Evolutionary conservation across 2,888 invertebrate species (phyloP).

Genomic region (Lasioglossum calceatum): DNA sequence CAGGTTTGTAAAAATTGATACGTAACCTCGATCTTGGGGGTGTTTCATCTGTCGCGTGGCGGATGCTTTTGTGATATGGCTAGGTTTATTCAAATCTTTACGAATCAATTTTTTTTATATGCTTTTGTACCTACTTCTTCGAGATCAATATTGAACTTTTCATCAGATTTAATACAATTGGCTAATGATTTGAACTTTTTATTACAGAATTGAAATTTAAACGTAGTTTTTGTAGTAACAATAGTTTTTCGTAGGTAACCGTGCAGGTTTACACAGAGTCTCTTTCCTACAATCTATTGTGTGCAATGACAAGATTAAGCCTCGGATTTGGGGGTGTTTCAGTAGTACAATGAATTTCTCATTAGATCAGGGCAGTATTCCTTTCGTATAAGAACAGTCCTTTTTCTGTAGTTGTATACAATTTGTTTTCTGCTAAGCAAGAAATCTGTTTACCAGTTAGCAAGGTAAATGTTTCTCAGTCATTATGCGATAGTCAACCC

Average conservation of each 20-base stretch:
- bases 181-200: not conserved
- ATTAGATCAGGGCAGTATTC: not conserved
- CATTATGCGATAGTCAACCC: too few relatives aligned
- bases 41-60: not conserved
- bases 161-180: not conserved
- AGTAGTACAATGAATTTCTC: not conserved
- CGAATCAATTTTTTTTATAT: not conserved
- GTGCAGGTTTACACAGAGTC: not conserved
- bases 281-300: not conserved
- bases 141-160: not conserved
- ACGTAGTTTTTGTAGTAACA: not conserved
- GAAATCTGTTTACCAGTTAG: not conserved
- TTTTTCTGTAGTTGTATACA: not conserved
- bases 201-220: not conserved
- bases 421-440: not conserved
- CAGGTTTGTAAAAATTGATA: not conserved
- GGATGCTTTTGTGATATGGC: not conserved
- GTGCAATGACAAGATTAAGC: not conserved
- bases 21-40: not conserved
- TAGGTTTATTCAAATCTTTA: not conserved
- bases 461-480: not conserved
- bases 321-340: not conserved
- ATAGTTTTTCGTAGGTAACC: not conserved
- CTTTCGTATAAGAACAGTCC: not conserved
- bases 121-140: not conserved